Percentiles rank a stretch among this genome's conserved stretches.
Conservation (phyloP, 1,140 invertebrate species). For the Wiebesia pumilae region DNA sequence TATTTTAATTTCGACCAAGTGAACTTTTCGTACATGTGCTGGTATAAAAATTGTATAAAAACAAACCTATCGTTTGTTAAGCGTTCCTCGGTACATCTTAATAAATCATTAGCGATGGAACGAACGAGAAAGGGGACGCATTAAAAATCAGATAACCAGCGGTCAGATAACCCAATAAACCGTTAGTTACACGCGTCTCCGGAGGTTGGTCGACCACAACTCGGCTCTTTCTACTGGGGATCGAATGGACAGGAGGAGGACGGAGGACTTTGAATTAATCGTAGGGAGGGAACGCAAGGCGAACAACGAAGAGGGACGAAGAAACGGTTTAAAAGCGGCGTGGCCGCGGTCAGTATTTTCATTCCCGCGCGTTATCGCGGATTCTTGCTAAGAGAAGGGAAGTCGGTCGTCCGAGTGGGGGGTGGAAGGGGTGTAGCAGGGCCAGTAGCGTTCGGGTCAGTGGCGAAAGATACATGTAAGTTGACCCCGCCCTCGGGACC, state of each 20-base stretch:
- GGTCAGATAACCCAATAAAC: conserved; percentile 30
- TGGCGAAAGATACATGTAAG: conserved; percentile 75
- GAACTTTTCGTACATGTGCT: too few relatives aligned
- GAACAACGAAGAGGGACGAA: conserved; percentile 60
- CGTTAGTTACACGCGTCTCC: conserved; percentile 29
- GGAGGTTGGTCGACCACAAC: conserved; percentile 20
- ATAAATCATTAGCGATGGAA: conserved; percentile 1
- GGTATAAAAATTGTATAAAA: too few relatives aligned
- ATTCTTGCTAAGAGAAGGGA: neutral
- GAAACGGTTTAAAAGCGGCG: conserved; percentile 54
- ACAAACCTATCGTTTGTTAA: conserved; percentile 3
- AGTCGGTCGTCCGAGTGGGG: neutral
- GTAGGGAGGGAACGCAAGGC: neutral
- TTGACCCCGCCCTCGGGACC: conserved; percentile 75
- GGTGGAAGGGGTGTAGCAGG: neutral
- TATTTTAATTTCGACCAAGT: too few relatives aligned
- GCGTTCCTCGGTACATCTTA: neutral
- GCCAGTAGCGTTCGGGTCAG: conserved; percentile 69
- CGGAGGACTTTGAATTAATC: conserved; percentile 35
- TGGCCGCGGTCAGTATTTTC: conserved; percentile 72
- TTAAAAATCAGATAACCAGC: conserved; percentile 46
- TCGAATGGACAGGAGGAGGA: conserved; percentile 22
- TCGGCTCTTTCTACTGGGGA: conserved; percentile 19
- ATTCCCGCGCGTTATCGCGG: conserved; percentile 73
- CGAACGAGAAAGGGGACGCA: neutral